phyloP scores from a whole-genome alignment of 2,113 vertebrate species.

The Pelodiscus sinensis region DNA sequence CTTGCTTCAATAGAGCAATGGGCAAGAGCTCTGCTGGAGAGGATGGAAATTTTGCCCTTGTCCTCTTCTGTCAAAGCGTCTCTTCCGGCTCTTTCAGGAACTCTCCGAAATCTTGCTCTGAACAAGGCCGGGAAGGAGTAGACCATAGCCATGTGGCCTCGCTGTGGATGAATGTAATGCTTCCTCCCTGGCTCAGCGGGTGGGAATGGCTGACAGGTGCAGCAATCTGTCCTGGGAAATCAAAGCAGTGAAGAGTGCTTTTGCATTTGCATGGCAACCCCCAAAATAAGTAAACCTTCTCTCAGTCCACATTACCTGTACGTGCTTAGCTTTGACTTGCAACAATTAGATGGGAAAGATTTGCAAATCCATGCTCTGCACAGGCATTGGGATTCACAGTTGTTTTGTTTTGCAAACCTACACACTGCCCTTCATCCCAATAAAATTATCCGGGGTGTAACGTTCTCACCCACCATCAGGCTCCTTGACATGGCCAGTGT shows the following conservation, averaged over 20 bases:
- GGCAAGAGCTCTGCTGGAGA: not conserved
- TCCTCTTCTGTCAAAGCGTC: not conserved
- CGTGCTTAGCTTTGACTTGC: not conserved
- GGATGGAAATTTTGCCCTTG: not conserved
- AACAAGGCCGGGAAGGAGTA: not conserved
- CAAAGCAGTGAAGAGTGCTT: not conserved
- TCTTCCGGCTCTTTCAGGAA: not conserved
- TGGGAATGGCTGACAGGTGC: not conserved
- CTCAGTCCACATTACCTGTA: not conserved
- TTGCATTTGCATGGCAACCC: not conserved
- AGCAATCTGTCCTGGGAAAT: not conserved
- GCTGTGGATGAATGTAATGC: not conserved
- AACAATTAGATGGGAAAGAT: not conserved
- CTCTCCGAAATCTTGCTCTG: not conserved
- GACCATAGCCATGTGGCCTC: not conserved
- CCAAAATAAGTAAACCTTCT: not conserved
- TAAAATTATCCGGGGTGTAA: not conserved
- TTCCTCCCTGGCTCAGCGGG: not conserved
- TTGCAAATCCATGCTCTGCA: not conserved
- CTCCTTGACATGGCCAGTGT: not conserved
- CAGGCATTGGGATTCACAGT: not conserved
- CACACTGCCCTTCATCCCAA: not conserved
- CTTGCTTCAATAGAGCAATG: not conserved
- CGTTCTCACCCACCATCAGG: not conserved
- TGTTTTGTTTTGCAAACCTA: not conserved